Evolutionary conservation across 2,113 vertebrate genomes (phyloP).

Genomic region (Nestor notabilis): DNA sequence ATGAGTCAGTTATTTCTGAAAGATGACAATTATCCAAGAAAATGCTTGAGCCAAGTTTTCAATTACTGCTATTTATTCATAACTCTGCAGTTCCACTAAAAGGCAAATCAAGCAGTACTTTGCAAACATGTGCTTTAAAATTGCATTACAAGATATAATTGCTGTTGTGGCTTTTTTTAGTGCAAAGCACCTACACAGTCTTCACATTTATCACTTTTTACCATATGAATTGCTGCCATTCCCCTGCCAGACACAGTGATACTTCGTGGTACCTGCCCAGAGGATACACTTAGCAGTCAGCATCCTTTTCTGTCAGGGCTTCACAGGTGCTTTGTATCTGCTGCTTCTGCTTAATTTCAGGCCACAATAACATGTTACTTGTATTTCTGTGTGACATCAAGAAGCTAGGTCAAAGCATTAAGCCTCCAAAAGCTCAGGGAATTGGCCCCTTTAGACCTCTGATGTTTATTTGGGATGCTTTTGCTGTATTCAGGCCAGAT

Average conservation of each 20-base stretch:
- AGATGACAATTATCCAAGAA: constrained; percentile 5
- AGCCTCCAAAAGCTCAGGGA: background rate
- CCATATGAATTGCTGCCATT: background rate
- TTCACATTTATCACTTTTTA: background rate
- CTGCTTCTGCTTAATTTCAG: background rate
- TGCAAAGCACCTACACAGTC: background rate
- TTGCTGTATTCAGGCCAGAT: background rate
- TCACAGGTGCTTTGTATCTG: background rate
- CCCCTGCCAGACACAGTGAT: background rate
- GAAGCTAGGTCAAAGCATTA: background rate
- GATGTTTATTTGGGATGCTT: background rate
- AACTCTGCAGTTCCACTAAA: background rate
- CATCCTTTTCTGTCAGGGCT: background rate
- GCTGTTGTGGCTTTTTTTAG: background rate
- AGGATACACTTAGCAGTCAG: background rate
- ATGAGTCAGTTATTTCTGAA: constrained; percentile 27
- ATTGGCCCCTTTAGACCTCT: background rate
- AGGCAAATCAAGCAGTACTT: constrained; percentile 2
- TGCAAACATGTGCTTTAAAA: background rate
- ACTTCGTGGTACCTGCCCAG: background rate
- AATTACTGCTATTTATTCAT: constrained; percentile 16
- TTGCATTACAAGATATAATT: background rate
- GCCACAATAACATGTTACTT: background rate
- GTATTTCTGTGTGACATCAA: background rate
- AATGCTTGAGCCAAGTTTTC: background rate